phyloP scores from a whole-genome alignment of 1,140 invertebrate species.

The Drosophila virilis region DNA sequence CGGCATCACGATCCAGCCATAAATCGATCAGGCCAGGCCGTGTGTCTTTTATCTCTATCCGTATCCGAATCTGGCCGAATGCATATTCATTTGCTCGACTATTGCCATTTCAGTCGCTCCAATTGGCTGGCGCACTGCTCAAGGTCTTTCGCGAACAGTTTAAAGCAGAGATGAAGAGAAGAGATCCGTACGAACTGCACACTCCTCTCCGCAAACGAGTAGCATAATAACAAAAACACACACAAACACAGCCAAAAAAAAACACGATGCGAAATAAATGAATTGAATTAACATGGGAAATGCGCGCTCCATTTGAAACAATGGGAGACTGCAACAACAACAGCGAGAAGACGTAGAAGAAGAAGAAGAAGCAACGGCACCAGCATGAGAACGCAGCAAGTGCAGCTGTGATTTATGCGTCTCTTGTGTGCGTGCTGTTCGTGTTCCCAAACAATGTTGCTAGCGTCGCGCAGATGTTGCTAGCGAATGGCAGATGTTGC shows the following conservation, averaged over 20 bases:
- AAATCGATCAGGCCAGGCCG: constrained; percentile 1
- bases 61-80: constrained; percentile 17
- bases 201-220: not conserved
- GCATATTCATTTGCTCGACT: constrained; percentile 25
- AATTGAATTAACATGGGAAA: constrained; percentile 71
- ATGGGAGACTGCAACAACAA: constrained; percentile 19
- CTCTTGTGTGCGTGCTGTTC: constrained; percentile 4
- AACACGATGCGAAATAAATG: constrained; percentile 66
- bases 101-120: constrained; percentile 31
- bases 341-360: too few species aligned
- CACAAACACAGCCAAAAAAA: constrained; percentile 54
- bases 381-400: constrained; percentile 21
- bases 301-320: constrained; percentile 33
- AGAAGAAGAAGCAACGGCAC: not conserved
- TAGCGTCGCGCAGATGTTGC: constrained; percentile 7
- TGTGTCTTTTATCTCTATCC: not conserved
- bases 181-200: not conserved
- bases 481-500: not conserved
- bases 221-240: constrained; percentile 16
- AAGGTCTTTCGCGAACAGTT: constrained; percentile 17
- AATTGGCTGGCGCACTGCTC: constrained; percentile 10
- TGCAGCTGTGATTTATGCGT: constrained; percentile 40
- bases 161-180: not conserved
- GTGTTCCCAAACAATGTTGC: constrained; percentile 19
- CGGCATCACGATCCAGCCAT: constrained; percentile 12